A percentile compares a stretch with the other conserved stretches of the same genome.
phyloP scores from a whole-genome alignment of 2,113 vertebrate species.

The Periophthalmus modestus region DNA sequence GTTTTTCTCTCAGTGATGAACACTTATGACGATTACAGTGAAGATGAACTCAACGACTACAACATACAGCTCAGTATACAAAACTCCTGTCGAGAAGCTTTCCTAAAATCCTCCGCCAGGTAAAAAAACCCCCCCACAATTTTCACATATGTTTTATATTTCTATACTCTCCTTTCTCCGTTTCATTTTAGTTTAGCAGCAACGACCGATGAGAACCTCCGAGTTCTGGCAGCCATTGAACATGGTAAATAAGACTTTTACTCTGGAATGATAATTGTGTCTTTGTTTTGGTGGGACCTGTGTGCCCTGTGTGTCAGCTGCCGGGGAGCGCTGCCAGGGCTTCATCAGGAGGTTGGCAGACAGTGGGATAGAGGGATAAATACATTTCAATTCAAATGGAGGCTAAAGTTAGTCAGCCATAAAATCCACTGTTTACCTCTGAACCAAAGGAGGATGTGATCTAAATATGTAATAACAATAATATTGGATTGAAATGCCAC shows the following conservation, averaged over 20 bases:
- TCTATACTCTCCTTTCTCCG: constrained; percentile 25
- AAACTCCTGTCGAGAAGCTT: constrained; percentile 69
- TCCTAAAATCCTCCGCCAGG: constrained; percentile 74
- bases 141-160: background rate
- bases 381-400: background rate
- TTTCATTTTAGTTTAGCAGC: constrained; percentile 73
- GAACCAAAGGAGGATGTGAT: background rate
- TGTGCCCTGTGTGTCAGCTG: constrained; percentile 15
- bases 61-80: constrained; percentile 81
- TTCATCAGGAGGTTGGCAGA: constrained; percentile 14
- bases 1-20: constrained; percentile 67
- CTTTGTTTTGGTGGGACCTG: constrained; percentile 8
- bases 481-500: too few species aligned
- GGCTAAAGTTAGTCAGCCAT: background rate
- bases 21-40: constrained; percentile 66
- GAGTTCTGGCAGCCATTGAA: constrained; percentile 79
- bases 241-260: constrained; percentile 71
- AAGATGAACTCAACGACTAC: constrained; percentile 77
- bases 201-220: constrained; percentile 77
- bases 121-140: constrained; percentile 49
- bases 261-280: background rate
- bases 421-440: background rate
- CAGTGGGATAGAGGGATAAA: background rate
- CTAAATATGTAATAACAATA: background rate
- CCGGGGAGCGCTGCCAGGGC: constrained; percentile 13